Conservation (phyloP, 2,797 vertebrate genomes). For the Denticeps clupeoides region DNA sequence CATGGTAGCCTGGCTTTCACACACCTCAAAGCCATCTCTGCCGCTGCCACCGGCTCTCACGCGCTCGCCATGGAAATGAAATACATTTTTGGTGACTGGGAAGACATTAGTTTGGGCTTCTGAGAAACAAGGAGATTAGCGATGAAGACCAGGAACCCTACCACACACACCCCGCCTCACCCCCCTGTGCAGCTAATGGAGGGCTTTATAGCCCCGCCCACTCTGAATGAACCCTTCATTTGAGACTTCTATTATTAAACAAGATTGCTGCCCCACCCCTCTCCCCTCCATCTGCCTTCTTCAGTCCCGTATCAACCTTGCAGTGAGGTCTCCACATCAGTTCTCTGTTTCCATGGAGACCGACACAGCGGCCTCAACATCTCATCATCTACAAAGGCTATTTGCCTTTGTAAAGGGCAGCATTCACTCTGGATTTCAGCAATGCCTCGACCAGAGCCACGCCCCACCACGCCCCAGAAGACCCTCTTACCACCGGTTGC, state of each 20-base stretch:
- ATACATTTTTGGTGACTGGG: too few species aligned
- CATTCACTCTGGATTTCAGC: slow-evolving; percentile 46
- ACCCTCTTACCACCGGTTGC: slow-evolving; percentile 7
- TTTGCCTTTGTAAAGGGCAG: slow-evolving; percentile 65
- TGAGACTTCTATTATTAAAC: slow-evolving; percentile 31
- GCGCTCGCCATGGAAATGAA: too few species aligned
- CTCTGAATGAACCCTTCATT: slow-evolving; percentile 7
- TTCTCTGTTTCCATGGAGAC: slow-evolving; percentile 71
- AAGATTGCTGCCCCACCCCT: slow-evolving; percentile 1
- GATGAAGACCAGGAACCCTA: too few species aligned
- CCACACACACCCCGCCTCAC: too few species aligned
- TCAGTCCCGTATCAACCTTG: slow-evolving; percentile 43
- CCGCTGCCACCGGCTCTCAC: neutral
- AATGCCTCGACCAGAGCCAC: slow-evolving; percentile 28
- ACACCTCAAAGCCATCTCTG: neutral
- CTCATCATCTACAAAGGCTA: slow-evolving; percentile 49
- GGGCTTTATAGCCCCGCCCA: neutral
- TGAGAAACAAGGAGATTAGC: too few species aligned
- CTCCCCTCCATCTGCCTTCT: slow-evolving; percentile 23
- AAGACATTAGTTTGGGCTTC: too few species aligned
- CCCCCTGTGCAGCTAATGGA: neutral
- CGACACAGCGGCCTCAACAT: slow-evolving; percentile 54
- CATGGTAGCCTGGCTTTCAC: slow-evolving; percentile 1
- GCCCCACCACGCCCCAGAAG: slow-evolving; percentile 7
- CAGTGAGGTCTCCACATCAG: slow-evolving; percentile 41